A percentile compares a stretch with the other conserved stretches of the same genome.
Evolutionary conservation across 2,113 vertebrate species (phyloP).

Genomic region (Oenanthe oenanthe): DNA sequence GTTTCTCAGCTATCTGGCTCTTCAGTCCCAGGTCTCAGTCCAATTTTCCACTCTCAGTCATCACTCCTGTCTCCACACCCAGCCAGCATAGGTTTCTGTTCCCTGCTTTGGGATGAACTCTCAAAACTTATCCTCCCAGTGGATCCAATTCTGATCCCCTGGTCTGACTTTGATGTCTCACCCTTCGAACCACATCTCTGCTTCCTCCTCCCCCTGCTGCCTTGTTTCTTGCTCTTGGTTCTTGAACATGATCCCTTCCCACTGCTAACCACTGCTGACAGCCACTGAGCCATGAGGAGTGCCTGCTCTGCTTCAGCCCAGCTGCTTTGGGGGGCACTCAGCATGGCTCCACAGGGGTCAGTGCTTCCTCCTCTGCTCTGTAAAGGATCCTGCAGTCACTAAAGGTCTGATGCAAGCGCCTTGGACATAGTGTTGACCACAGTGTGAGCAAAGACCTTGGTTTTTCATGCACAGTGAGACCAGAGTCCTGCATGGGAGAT

Average conservation of each 20-base stretch:
- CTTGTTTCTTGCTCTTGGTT: neutral
- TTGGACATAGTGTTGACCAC: neutral
- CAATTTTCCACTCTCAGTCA: conserved; percentile 49
- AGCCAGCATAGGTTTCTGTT: conserved; percentile 3
- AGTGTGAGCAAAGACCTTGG: neutral
- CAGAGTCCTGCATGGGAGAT: neutral
- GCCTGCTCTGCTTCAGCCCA: neutral
- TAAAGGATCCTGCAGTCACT: neutral
- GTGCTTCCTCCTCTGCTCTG: neutral
- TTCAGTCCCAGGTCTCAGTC: neutral
- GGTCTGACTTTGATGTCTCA: neutral
- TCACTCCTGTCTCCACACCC: neutral
- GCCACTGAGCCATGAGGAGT: neutral
- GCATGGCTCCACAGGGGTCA: neutral
- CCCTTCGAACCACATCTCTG: neutral
- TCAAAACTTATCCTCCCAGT: neutral
- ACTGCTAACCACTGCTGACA: neutral
- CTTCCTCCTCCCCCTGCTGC: rapidly evolving
- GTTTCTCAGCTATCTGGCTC: conserved; percentile 29
- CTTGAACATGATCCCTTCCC: neutral
- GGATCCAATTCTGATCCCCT: neutral
- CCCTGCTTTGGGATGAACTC: neutral
- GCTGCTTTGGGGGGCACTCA: neutral
- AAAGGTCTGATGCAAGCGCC: neutral
- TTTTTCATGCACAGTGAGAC: neutral